Base-by-base conservation (phyloP, 2,888 invertebrate genomes). In the Eupithecia pulchellata region DNA sequence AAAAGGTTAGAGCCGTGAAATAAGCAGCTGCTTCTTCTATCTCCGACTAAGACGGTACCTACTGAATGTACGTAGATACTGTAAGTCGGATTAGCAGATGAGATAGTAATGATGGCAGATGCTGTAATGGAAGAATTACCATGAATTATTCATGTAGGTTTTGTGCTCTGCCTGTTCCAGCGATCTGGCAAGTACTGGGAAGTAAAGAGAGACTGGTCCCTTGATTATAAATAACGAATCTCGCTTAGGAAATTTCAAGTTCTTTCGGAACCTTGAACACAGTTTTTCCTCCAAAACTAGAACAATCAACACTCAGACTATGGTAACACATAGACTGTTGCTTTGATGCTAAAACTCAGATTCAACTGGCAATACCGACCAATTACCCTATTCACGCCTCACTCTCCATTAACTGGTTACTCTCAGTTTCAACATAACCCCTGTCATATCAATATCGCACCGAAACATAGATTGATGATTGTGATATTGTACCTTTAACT, bases 51-150 rank as follows among this genome's bases (percentile, higher is more conserved):
- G 61, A 67, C 69, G 66, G 66, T 64, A 52, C 52, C 13, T 32
- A 57, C 62, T 52, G 9, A 20, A n/a, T 39, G 42, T 52, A 64
- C 2, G 58, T 72, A 72, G 66, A 63, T 63, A 66, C 62, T 52
- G n/a, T 34, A 64, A 71, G 64, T 27, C 42, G 64, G 66, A 66
- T 69, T 72, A 72, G 66, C 69, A 72, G 72, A 73, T 67, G 69
- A 72, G 72, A 73, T 67, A 67, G 63, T 72, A 60, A 72, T 72
- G 58, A 1, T 8, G 42, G 30, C 68, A 66, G 69, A 63, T 63
- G 67, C 57, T 67, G 58, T 69, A 29, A 73, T 57, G 73, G 65
- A 68, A 68, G 58, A 63, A 68, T 65, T 72, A 63, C 72, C 66
- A 72, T 72, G 68, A 62, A 65, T 63, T 52, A 36, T n/a, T n/a